Percentiles rank a stretch among this genome's conserved stretches.
Conservation (phyloP, 35 echinoderm and acorn worm species). For the Ptychodera flava region DNA sequence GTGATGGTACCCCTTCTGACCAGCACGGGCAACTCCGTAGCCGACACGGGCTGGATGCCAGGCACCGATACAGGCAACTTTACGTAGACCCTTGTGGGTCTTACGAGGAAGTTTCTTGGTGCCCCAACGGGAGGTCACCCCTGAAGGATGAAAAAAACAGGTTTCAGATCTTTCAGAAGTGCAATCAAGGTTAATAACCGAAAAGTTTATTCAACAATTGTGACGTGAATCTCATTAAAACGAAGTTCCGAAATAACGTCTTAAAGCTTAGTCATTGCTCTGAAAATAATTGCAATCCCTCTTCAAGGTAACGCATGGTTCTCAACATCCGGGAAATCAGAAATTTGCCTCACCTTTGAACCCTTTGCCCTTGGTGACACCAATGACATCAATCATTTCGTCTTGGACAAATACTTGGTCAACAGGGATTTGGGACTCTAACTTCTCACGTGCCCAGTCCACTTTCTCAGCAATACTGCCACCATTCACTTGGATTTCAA, state of each 20-base stretch:
- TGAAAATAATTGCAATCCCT: too few species aligned
- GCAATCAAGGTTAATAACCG: too few species aligned
- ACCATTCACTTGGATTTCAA: constrained; percentile 95
- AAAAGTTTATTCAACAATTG: too few species aligned
- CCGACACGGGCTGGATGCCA: constrained; percentile 99
- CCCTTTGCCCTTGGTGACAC: constrained; percentile 94
- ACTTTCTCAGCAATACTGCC: constrained; percentile 82
- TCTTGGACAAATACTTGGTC: constrained; percentile 71
- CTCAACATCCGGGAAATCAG: too few species aligned
- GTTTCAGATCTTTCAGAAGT: too few species aligned
- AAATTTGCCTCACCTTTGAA: constrained; percentile 96
- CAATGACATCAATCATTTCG: constrained; percentile 91
- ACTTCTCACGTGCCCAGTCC: constrained; percentile 81
- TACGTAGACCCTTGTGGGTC: constrained; percentile 99
- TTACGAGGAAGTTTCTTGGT: constrained; percentile 98
- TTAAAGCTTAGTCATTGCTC: too few species aligned
- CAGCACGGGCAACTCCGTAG: constrained; percentile 98
- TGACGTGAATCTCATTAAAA: too few species aligned
- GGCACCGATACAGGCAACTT: constrained; percentile 98
- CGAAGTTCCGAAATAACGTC: too few species aligned
- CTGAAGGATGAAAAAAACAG: constrained; percentile 8
- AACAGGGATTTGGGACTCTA: constrained; percentile 63
- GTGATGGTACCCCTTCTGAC: constrained; percentile 99
- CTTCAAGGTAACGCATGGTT: too few species aligned
- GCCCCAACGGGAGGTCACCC: constrained; percentile 97